Evolutionary conservation across 2,888 invertebrate species (phyloP), one percentile per base, ranked within the genome.

Genomic region (Sphaerophoria taeniata): DNA sequence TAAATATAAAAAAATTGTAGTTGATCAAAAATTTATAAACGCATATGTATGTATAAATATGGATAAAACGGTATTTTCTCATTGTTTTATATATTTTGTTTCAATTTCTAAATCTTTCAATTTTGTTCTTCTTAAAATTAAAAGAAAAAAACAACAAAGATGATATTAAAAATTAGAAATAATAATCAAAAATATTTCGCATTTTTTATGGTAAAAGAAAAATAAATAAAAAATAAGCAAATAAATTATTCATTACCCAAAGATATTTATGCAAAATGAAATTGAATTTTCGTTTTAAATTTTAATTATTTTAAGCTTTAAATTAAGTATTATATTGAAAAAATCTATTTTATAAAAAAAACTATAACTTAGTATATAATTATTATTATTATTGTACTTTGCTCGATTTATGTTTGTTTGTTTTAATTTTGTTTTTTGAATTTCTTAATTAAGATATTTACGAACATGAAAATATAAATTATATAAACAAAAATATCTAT

Each of bases 201-300:
- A 79, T 84, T 84, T 84, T 71, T 58, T 55, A 39, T 36, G 51
- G 36, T 36, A 56, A 72, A 39, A 61, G 36, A 51, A 36, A 61
- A 39, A 71, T 60, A 47, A 58, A 56, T 45, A 43, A 3, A 61
- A 72, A 76, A 60, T 49, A 56, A 65, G 65, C 31, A 71, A 67
- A 79, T 84, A 76, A 84, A 75, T 84, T 79, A 76, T 84, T 79
- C 79, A 79, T 39, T 84, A 84, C 84, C 84, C 84, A 84, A 84
- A 84, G 84, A 84, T 84, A 84, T 84, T 84, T 84, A 84, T 84
- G 84, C 84, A 80, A 79, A 79, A 80, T 84, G 80, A 84, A 84
- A 84, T 84, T 84, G 84, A 84, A 72, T 80, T 84, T 84, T 75
- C 75, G 65, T 75, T 81, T 81, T 61, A 75, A 24, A 24, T 47